Percentiles rank a stretch among this genome's conserved stretches.
These are phyloP conservation scores for Anthophora plumipes DNA, from an alignment of 2,888 invertebrate genomes.

Conservation along the genomic window DNA sequence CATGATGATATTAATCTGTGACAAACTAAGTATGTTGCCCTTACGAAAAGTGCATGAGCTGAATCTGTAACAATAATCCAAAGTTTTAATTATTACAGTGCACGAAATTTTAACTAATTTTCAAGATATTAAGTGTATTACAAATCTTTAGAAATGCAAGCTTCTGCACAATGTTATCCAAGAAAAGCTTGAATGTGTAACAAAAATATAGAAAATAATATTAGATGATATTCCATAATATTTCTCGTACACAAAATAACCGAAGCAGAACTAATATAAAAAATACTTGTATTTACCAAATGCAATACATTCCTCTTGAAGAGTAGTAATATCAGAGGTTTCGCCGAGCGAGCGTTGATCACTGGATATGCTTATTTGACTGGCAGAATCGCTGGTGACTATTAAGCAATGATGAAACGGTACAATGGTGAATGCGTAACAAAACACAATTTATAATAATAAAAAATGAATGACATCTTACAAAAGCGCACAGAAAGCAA, in stretches of 20 bases:
- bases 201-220: slow-evolving; percentile 57
- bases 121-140: slow-evolving; percentile 14
- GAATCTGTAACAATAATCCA: slow-evolving; percentile 87
- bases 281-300: slow-evolving; percentile 82
- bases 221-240: slow-evolving; percentile 48
- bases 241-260: slow-evolving; percentile 42
- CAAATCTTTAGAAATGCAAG: slow-evolving; percentile 46
- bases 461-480: slow-evolving; percentile 71
- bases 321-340: slow-evolving; percentile 82
- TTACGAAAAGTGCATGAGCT: slow-evolving; percentile 94
- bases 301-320: slow-evolving; percentile 83
- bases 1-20: slow-evolving; percentile 97
- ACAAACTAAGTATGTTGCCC: slow-evolving; percentile 97
- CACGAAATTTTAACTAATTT: not conserved
- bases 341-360: slow-evolving; percentile 84
- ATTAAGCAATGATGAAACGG: slow-evolving; percentile 82
- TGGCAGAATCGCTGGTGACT: slow-evolving; percentile 84
- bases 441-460: slow-evolving; percentile 79
- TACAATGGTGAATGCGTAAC: slow-evolving; percentile 82
- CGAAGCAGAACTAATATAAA: slow-evolving; percentile 60
- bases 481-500: slow-evolving; percentile 79
- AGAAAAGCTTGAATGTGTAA: slow-evolving; percentile 40
- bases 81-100: slow-evolving; percentile 1
- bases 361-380: slow-evolving; percentile 85
- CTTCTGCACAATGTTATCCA: slow-evolving; percentile 34